Percentiles rank a stretch among this genome's conserved stretches.
Evolutionary conservation across 2,888 invertebrate species (phyloP).

Genomic region (Phalera bucephala): DNA sequence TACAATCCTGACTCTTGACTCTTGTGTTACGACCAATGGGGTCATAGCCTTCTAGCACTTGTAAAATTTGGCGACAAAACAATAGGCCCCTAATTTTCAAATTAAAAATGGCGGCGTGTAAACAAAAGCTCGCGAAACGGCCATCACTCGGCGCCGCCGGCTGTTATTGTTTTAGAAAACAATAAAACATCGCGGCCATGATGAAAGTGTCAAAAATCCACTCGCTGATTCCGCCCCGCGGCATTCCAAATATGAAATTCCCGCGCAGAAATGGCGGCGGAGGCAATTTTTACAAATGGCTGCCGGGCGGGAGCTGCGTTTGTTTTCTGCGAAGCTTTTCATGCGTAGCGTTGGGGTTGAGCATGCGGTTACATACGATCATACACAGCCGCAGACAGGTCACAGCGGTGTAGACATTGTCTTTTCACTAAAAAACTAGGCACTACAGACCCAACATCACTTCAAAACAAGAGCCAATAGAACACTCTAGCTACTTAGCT

Average conservation of each 20-base stretch:
- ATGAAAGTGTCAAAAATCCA: conserved; percentile 63
- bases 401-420: neutral
- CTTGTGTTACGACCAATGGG: conserved; percentile 33
- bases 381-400: neutral
- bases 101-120: conserved; percentile 68
- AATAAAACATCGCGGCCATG: conserved; percentile 70
- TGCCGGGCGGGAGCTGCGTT: conserved; percentile 67
- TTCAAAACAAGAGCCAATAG: no score
- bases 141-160: conserved; percentile 47
- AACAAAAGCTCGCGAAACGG: conserved; percentile 66
- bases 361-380: conserved; percentile 2
- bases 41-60: conserved; percentile 30
- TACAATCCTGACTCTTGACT: neutral
- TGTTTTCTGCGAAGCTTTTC: conserved; percentile 49
- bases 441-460: no score
- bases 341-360: conserved; percentile 27
- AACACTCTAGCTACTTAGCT: no score
- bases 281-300: conserved; percentile 82
- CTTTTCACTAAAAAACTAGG: no score
- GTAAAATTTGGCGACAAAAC: conserved; percentile 31
- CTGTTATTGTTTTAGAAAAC: conserved; percentile 73
- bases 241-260: conserved; percentile 79
- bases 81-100: conserved; percentile 68
- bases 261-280: conserved; percentile 78
- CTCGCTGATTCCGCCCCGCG: conserved; percentile 71